A percentile compares a stretch with the other conserved stretches of the same genome.
Evolutionary conservation across 2,797 vertebrate genomes (phyloP).

Genomic region (Champsocephalus esox): DNA sequence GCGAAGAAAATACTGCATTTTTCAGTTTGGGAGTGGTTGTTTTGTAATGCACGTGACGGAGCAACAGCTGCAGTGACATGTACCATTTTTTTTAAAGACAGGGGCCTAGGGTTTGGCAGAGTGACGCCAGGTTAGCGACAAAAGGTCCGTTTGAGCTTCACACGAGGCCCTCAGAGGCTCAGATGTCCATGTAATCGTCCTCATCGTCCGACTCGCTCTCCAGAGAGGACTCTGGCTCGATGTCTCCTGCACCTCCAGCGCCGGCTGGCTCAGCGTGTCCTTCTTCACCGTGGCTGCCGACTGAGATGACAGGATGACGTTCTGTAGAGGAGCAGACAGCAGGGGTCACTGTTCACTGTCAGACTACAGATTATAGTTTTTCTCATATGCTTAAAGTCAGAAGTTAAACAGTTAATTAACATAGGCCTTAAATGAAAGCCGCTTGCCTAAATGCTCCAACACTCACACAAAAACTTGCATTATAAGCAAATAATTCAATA

Average conservation of each 20-base stretch:
- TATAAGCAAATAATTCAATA: no score
- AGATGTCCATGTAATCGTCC: slow-evolving; percentile 93
- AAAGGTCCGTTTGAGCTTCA: slow-evolving; percentile 25
- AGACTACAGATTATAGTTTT: background rate
- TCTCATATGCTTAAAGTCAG: no score
- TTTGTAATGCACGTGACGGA: slow-evolving; percentile 38
- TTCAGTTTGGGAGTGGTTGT: slow-evolving; percentile 8
- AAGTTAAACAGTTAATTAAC: no score
- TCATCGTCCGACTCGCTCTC: slow-evolving; percentile 98
- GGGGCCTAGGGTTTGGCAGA: slow-evolving; percentile 34
- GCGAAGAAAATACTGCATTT: slow-evolving; percentile 46
- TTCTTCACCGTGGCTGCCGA: slow-evolving; percentile 98
- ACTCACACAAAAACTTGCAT: no score
- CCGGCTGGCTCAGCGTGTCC: slow-evolving; percentile 95
- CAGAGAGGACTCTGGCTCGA: slow-evolving; percentile 97
- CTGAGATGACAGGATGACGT: slow-evolving; percentile 97
- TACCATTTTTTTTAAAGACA: slow-evolving; percentile 31
- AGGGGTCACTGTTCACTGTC: slow-evolving; percentile 50
- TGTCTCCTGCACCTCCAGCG: slow-evolving; percentile 96
- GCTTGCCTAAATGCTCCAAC: no score
- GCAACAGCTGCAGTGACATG: slow-evolving; percentile 50
- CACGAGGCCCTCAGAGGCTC: slow-evolving; percentile 29
- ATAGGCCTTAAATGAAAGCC: no score
- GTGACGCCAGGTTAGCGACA: slow-evolving; percentile 16
- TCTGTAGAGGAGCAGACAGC: slow-evolving; percentile 83